phyloP scores from a whole-genome alignment of 2,888 invertebrate species.

The Troilus luridus region DNA sequence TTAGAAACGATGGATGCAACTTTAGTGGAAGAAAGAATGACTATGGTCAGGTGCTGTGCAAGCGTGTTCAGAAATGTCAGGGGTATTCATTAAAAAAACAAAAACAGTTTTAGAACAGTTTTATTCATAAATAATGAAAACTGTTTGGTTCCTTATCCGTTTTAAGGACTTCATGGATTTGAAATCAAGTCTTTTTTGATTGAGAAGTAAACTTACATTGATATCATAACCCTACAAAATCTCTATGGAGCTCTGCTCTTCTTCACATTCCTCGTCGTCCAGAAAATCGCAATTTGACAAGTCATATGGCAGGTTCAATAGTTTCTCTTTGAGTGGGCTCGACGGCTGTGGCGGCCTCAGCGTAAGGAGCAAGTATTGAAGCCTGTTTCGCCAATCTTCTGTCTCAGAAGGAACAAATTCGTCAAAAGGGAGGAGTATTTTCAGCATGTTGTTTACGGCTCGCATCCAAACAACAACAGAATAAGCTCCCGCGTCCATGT shows the following conservation, averaged over 20 bases:
- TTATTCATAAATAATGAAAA: too few relatives aligned
- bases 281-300: background rate
- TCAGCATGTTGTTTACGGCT: conserved; percentile 6
- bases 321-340: background rate
- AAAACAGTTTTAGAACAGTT: too few relatives aligned
- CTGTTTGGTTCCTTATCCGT: background rate
- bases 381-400: background rate
- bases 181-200: background rate
- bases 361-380: background rate
- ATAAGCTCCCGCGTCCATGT: conserved; percentile 54
- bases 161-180: too few relatives aligned
- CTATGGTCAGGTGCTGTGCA: too few relatives aligned
- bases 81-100: too few relatives aligned
- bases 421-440: background rate
- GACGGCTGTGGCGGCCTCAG: background rate
- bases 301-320: background rate
- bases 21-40: too few relatives aligned
- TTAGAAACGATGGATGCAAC: too few relatives aligned
- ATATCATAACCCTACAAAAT: background rate
- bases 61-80: too few relatives aligned
- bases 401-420: background rate
- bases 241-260: background rate
- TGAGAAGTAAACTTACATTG: background rate
- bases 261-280: background rate
- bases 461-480: conserved; percentile 4